phyloP scores from a whole-genome alignment of 2,113 vertebrate species.

The Pogona vitticeps region DNA sequence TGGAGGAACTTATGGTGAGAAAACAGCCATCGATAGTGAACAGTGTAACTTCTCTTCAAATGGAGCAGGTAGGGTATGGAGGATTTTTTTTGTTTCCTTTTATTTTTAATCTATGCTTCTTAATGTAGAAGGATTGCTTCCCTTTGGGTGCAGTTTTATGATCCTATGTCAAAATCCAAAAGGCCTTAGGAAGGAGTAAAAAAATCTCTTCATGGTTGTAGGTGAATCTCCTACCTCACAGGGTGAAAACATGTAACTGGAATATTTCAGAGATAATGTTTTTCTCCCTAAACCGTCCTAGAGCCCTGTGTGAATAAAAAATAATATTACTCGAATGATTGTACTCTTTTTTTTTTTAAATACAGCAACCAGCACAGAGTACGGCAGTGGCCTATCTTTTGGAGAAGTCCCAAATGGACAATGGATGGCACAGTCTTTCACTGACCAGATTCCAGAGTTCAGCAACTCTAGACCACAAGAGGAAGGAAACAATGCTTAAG shows the following conservation, averaged over 20 bases:
- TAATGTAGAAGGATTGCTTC: background rate
- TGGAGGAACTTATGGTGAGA: conserved; percentile 83
- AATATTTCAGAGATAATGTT: background rate
- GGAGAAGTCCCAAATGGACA: conserved; percentile 82
- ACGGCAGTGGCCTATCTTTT: conserved; percentile 53
- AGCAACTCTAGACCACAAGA: conserved; percentile 35
- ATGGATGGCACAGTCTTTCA: conserved; percentile 86
- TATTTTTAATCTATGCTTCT: background rate
- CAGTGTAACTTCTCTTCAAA: conserved; percentile 80
- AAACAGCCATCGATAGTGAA: conserved; percentile 69
- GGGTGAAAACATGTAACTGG: too few species aligned
- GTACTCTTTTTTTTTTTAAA: conserved; percentile 16
- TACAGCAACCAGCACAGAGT: conserved; percentile 65
- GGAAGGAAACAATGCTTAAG: conserved; percentile 58
- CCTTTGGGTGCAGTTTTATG: background rate
- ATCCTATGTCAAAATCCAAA: background rate
- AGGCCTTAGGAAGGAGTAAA: too few species aligned
- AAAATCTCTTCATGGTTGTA: too few species aligned
- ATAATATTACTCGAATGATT: background rate
- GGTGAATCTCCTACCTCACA: too few species aligned
- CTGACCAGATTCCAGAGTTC: conserved; percentile 83
- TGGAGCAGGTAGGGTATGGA: conserved; percentile 73
- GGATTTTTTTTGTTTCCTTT: background rate
- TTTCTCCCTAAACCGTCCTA: background rate
- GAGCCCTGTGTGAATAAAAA: background rate